phyloP scores from a whole-genome alignment of 2,797 vertebrate species.

The Enteromius viviparus region DNA sequence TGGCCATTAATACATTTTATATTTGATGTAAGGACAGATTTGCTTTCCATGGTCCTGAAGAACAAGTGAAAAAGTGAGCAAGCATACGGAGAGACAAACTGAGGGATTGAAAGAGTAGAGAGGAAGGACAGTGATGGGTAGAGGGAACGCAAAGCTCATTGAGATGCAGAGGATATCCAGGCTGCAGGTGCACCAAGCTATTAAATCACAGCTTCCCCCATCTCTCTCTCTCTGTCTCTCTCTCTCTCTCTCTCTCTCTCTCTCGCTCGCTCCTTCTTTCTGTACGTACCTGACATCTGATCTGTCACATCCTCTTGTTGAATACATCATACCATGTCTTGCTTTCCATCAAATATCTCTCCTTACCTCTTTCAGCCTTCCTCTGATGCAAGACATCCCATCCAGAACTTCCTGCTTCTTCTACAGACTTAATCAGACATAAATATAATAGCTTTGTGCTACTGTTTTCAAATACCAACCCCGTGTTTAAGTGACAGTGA shows the following conservation, averaged over 20 bases:
- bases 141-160: conserved; percentile 74
- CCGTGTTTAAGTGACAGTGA: background rate
- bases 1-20: background rate
- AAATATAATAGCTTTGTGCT: background rate
- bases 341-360: conserved; percentile 50
- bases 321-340: conserved; percentile 33
- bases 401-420: conserved; percentile 9
- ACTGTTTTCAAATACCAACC: conserved; percentile 37
- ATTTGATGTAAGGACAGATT: background rate
- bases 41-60: background rate
- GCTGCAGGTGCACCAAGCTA: conserved; percentile 83
- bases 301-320: conserved; percentile 42
- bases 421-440: conserved; percentile 13
- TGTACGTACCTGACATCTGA: conserved; percentile 31
- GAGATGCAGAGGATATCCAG: conserved; percentile 80
- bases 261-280: conserved; percentile 25
- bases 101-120: conserved; percentile 39
- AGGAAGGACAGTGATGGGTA: conserved; percentile 47
- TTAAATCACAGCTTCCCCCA: conserved; percentile 77
- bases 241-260: conserved; percentile 25
- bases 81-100: conserved; percentile 55
- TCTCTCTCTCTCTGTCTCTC: conserved; percentile 22
- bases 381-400: conserved; percentile 34
- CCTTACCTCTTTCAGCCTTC: conserved; percentile 24
- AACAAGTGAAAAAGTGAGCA: conserved; percentile 30